Evolutionary conservation across 2,888 invertebrate genomes (phyloP).

Genomic region (Epirrita christyi): DNA sequence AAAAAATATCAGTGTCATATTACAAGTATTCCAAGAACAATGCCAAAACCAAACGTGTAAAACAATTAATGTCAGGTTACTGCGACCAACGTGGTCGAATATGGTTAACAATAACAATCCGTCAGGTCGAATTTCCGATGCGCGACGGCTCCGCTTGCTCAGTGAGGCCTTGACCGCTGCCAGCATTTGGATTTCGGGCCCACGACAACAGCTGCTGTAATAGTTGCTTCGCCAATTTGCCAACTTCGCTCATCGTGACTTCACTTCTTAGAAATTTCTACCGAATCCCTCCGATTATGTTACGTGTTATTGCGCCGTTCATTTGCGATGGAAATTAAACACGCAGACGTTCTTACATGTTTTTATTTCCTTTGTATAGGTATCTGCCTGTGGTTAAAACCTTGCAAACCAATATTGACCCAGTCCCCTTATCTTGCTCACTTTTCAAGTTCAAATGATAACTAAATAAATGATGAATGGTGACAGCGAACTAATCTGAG

Average conservation of each 20-base stretch:
- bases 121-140: constrained; percentile 61
- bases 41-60: constrained; percentile 13
- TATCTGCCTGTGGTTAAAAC: no score
- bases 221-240: constrained; percentile 47
- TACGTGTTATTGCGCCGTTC: constrained; percentile 39
- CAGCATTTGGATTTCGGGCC: constrained; percentile 48
- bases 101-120: constrained; percentile 51
- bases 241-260: constrained; percentile 60
- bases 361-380: no score
- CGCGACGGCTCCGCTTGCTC: constrained; percentile 56
- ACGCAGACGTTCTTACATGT: constrained; percentile 37
- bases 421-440: no score
- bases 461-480: no score
- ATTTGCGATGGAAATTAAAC: constrained; percentile 43
- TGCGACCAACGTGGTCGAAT: constrained; percentile 44
- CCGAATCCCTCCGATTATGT: constrained; percentile 55
- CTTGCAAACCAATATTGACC: no score
- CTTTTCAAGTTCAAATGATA: no score
- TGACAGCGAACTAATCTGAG: no score
- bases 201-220: constrained; percentile 24
- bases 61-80: constrained; percentile 33
- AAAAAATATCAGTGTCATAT: constrained; percentile 17
- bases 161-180: constrained; percentile 75
- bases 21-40: constrained; percentile 23
- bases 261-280: constrained; percentile 54